Conservation (phyloP, 2,888 invertebrate genomes). For the Oxyscelio sp. region DNA sequence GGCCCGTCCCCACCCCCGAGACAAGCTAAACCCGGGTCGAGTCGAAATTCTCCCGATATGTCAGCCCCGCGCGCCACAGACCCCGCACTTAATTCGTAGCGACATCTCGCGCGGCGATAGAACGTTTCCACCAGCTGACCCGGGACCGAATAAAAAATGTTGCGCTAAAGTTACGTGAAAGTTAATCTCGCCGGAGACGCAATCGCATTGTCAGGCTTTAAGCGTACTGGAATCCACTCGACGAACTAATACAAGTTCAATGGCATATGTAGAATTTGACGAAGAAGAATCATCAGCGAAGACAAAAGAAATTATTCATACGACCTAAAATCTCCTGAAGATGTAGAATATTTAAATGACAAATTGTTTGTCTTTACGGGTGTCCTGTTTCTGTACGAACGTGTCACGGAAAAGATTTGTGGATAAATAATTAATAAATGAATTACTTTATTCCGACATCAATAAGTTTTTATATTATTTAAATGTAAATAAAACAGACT, state of each 20-base stretch:
- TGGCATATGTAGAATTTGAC: neutral
- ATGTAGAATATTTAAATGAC: no score
- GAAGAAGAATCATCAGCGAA: neutral
- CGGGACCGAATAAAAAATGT: slow-evolving; percentile 17
- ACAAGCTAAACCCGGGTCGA: neutral
- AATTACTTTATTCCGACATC: no score
- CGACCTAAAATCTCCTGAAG: no score
- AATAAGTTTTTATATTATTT: no score
- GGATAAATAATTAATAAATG: no score
- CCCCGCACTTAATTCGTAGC: slow-evolving; percentile 63
- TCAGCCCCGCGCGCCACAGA: slow-evolving; percentile 48
- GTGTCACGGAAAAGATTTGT: no score
- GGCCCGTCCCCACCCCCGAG: slow-evolving; percentile 27
- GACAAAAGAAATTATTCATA: neutral
- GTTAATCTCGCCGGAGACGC: slow-evolving; percentile 9
- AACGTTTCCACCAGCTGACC: slow-evolving; percentile 58
- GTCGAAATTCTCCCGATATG: slow-evolving; percentile 16
- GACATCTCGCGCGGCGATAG: slow-evolving; percentile 67
- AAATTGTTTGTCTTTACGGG: no score
- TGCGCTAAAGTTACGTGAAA: slow-evolving; percentile 6
- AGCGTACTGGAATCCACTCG: no score
- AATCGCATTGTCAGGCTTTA: slow-evolving; percentile 7
- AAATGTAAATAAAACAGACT: no score
- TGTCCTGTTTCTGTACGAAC: no score
- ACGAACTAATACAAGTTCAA: neutral